Evolutionary conservation across 1,140 invertebrate species (phyloP), one percentile per base, ranked within the genome.

Genomic region (Drosophila dunni): DNA sequence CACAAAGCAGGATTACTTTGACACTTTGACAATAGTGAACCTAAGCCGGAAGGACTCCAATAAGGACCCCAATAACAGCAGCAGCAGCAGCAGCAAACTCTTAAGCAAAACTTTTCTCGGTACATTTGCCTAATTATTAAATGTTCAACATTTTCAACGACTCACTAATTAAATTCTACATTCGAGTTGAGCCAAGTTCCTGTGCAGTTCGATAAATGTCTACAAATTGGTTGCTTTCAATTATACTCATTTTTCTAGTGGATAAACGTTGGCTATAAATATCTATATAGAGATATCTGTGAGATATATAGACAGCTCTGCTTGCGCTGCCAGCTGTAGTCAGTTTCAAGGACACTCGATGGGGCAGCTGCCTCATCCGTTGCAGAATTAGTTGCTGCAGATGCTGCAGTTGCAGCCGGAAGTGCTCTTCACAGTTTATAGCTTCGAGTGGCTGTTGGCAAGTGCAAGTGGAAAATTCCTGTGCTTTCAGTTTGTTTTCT

Each of bases 391-490:
- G 62, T 24, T 71, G 64, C 50, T 63, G 64, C 45, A 57, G 24
- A 29, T 29, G 46, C 44, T 68, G 84, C 56, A 70, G 75, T 64
- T 45, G 75, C 82, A 81, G 74, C 71, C 71, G 69, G 74, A 89
- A 90, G 80, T 53, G 85, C 85, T 75, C 84, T 89, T 81, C 78
- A 89, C 78, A 89, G 85, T 89, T 90, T 90, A 90, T 81, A 89
- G 84, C 78, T 81, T 78, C 68, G 75, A 89, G 84, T 89, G 83
- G 73, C 76, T 79, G 84, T 89, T 83, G 83, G 84, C 73, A 90
- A 89, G 81, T 90, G 85, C 80, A 84, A 89, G 85, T 90, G 85
- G 85, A 90, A 77, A 84, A 88, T 88, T 88, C 75, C 82, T 64
- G 66, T 81, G 80, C 81, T 79, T 86, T 75, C 79, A 84, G 69